Conservation (phyloP, 2,113 vertebrate genomes). For the Hippocampus zosterae region DNA sequence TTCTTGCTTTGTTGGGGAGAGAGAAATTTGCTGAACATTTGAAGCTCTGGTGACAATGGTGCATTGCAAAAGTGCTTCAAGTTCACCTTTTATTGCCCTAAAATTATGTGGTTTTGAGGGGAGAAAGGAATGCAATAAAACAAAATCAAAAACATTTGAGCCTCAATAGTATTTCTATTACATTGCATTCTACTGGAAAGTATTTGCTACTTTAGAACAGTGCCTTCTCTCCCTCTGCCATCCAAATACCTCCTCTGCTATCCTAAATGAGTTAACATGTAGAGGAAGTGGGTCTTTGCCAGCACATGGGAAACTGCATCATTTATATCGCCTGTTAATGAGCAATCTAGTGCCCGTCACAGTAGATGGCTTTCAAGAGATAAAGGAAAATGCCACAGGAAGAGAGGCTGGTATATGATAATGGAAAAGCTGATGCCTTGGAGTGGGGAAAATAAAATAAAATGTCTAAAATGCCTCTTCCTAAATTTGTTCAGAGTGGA, state of each 20-base stretch:
- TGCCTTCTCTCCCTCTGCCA: background rate
- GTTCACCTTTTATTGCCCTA: background rate
- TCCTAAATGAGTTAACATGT: slow-evolving; percentile 12
- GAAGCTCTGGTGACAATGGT: background rate
- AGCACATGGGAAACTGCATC: slow-evolving; percentile 22
- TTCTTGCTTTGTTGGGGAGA: background rate
- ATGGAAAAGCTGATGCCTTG: slow-evolving; percentile 5
- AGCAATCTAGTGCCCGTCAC: slow-evolving; percentile 30
- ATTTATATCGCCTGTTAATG: slow-evolving; percentile 23
- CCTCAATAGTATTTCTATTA: slow-evolving; percentile 4
- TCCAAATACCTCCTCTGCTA: background rate
- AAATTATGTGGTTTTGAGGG: background rate
- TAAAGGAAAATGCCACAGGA: slow-evolving; percentile 31
- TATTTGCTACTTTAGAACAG: background rate
- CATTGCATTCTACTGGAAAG: slow-evolving; percentile 9
- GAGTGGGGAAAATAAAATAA: background rate
- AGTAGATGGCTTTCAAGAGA: slow-evolving; percentile 23
- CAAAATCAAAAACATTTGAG: slow-evolving; percentile 20
- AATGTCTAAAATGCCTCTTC: background rate
- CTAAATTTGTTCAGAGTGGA: background rate
- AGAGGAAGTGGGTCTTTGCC: slow-evolving; percentile 32
- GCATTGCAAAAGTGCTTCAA: background rate
- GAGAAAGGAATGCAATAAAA: slow-evolving; percentile 26
- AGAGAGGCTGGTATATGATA: background rate
- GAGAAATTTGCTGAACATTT: background rate